These are phyloP conservation scores for Aurelia coerulea DNA, from an alignment of 30 jellyfish, hydroid and myxozoan genomes.

Conservation along the genomic window DNA sequence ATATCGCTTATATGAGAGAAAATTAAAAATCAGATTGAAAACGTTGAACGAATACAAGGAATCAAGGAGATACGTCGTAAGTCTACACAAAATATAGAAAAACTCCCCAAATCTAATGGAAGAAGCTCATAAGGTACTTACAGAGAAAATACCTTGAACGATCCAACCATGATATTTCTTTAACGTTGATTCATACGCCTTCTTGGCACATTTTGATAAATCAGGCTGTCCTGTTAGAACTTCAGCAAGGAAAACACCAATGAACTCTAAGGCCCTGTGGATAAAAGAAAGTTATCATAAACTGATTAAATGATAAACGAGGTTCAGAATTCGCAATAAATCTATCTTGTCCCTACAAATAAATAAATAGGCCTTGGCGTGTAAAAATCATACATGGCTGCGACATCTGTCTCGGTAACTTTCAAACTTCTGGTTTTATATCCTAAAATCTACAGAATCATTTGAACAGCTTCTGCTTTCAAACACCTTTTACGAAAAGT, in stretches of 20 bases:
- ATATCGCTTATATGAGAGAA: too few species aligned
- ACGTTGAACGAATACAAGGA: too few species aligned
- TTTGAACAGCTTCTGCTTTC: too few species aligned
- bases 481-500: too few species aligned
- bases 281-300: not conserved
- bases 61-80: too few species aligned
- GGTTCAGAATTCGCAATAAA: not conserved
- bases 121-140: constrained; percentile 14
- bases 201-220: constrained; percentile 84
- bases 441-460: too few species aligned
- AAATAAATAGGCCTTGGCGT: too few species aligned
- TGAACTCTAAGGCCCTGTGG: constrained; percentile 88
- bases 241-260: constrained; percentile 86
- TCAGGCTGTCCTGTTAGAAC: constrained; percentile 94
- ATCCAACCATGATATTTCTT: constrained; percentile 98
- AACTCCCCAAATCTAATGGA: not conserved
- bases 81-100: too few species aligned
- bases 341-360: not conserved
- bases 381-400: too few species aligned
- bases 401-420: too few species aligned
- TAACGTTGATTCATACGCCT: constrained; percentile 91
- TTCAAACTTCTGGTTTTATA: too few species aligned
- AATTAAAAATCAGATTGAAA: too few species aligned
- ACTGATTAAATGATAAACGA: not conserved
- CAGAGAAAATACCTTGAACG: constrained; percentile 97